A percentile compares a stretch with the other conserved stretches of the same genome.
phyloP scores from a whole-genome alignment of 2,888 invertebrate genomes.

The Scelioninae gen. 1 region DNA sequence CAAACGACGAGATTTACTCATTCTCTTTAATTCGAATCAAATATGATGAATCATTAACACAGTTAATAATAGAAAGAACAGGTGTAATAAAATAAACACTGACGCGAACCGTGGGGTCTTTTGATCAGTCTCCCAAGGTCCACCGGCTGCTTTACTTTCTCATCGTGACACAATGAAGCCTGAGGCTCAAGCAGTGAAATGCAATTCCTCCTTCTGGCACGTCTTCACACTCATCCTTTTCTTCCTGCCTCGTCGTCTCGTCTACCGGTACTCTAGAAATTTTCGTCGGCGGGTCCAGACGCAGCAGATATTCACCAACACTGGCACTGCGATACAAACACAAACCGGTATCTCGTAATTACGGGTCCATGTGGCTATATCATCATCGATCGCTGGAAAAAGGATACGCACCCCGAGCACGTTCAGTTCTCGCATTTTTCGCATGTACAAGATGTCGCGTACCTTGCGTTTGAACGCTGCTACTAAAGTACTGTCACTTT shows the following conservation, averaged over 20 bases:
- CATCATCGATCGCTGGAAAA: slow-evolving; percentile 35
- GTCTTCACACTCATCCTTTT: slow-evolving; percentile 9
- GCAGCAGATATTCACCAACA: slow-evolving; percentile 46
- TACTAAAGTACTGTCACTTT: slow-evolving; percentile 22
- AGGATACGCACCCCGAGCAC: slow-evolving; percentile 68
- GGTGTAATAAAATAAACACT: slow-evolving; percentile 52
- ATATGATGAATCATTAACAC: slow-evolving; percentile 33
- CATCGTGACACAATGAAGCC: slow-evolving; percentile 52
- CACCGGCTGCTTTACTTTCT: slow-evolving; percentile 59
- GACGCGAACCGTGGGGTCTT: slow-evolving; percentile 18
- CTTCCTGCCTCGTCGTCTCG: slow-evolving; percentile 49
- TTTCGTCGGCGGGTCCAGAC: slow-evolving; percentile 46
- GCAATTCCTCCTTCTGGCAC: neutral
- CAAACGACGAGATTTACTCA: too few species aligned
- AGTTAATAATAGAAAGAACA: slow-evolving; percentile 40
- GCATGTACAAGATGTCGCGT: slow-evolving; percentile 33
- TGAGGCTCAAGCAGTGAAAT: slow-evolving; percentile 19
- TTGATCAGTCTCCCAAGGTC: slow-evolving; percentile 49
- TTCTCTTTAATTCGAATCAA: too few species aligned
- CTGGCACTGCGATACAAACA: slow-evolving; percentile 18
- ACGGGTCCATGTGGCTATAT: slow-evolving; percentile 73
- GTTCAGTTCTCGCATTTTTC: slow-evolving; percentile 32
- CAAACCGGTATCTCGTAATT: slow-evolving; percentile 80
- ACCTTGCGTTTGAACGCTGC: slow-evolving; percentile 15
- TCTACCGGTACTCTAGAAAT: slow-evolving; percentile 31